These are phyloP conservation scores for Psococerastis gibbosa DNA, from an alignment of 2,888 invertebrate genomes.

Conservation along the genomic window DNA sequence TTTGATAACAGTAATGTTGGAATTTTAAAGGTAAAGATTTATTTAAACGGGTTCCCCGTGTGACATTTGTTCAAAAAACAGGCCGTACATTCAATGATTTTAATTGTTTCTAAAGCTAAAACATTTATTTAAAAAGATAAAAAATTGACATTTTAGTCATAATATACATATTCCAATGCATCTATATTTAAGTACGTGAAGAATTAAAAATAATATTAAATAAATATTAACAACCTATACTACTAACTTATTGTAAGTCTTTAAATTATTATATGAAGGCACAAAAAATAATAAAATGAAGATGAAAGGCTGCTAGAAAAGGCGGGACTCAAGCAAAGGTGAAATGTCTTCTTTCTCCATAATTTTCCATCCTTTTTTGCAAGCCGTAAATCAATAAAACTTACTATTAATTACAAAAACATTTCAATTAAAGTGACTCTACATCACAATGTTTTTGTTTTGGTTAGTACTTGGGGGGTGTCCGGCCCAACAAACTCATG, in stretches of 20 bases:
- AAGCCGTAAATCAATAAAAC: slow-evolving; percentile 8
- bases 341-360: neutral
- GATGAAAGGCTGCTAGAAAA: too few species aligned
- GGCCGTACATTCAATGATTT: too few species aligned
- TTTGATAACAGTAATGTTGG: neutral
- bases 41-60: neutral
- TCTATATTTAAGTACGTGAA: too few species aligned
- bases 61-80: too few species aligned
- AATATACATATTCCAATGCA: too few species aligned
- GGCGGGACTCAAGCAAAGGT: too few species aligned
- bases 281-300: neutral
- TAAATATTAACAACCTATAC: neutral
- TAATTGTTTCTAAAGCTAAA: too few species aligned
- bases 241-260: too few species aligned
- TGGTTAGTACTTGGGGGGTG: neutral
- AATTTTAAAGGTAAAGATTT: neutral
- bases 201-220: too few species aligned
- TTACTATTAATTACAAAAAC: slow-evolving; percentile 7
- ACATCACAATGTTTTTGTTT: slow-evolving; percentile 3
- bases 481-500: neutral
- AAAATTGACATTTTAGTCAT: too few species aligned
- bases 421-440: slow-evolving; percentile 6
- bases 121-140: too few species aligned
- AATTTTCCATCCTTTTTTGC: neutral
- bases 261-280: neutral